Conservation (phyloP, 2,888 invertebrate genomes). For the Acanthosepion esculentum region DNA sequence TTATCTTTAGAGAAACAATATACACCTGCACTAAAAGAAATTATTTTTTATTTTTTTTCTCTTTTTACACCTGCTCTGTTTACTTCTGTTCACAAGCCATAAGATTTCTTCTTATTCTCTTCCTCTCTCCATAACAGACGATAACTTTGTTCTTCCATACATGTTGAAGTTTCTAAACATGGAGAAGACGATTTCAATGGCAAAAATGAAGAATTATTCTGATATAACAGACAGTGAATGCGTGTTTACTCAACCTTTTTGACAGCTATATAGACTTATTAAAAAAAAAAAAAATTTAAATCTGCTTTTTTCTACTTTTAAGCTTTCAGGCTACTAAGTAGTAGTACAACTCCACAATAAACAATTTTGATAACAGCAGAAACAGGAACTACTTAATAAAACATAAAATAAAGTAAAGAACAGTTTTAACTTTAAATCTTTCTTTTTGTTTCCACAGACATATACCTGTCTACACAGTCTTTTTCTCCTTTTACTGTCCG, state of each 20-base stretch:
- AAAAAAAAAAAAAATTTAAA: no score
- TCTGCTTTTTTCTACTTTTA: no score
- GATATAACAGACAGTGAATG: neutral
- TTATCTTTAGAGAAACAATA: no score
- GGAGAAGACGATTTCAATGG: neutral
- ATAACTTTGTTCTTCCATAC: neutral
- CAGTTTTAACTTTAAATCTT: neutral
- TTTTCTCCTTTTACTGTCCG: neutral
- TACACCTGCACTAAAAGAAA: no score
- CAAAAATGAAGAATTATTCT: neutral
- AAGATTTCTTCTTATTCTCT: neutral
- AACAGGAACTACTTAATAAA: neutral
- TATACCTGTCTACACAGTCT: constrained; percentile 20
- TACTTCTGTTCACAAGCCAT: neutral
- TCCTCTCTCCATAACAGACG: neutral
- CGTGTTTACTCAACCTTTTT: constrained; percentile 1
- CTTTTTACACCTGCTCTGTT: neutral
- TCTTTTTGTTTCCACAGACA: neutral
- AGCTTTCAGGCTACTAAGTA: no score
- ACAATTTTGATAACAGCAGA: neutral
- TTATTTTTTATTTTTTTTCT: neutral
- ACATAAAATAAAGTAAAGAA: neutral
- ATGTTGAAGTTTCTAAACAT: neutral
- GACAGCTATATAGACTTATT: neutral
- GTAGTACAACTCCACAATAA: neutral